Evolutionary conservation across 2,888 invertebrate species (phyloP), one percentile per base, ranked within the genome.

Genomic region (Desoria tigrina): DNA sequence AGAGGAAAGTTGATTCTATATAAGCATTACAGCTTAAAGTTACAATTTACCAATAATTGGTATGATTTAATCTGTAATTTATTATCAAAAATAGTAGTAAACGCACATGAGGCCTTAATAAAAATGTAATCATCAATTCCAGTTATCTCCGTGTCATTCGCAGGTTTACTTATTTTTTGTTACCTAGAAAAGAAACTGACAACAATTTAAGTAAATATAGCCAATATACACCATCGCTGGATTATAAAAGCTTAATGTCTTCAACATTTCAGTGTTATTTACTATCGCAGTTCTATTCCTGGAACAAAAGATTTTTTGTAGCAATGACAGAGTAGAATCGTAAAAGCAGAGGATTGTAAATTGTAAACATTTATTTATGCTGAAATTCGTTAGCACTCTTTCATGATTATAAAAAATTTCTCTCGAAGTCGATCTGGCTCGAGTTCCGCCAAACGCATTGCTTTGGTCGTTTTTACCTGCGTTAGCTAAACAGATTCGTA

Each of bases 151-250:
- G n/a, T n/a, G n/a, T n/a, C n/a, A n/a, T n/a, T n/a, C n/a, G n/a
- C n/a, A n/a, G n/a, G n/a, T n/a, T n/a, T n/a, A n/a, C n/a, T n/a
- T n/a, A n/a, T n/a, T n/a, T n/a, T n/a, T n/a, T n/a, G n/a, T n/a
- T n/a, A n/a, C n/a, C n/a, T n/a, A n/a, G n/a, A n/a, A n/a, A n/a
- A n/a, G n/a, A n/a, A n/a, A n/a, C n/a, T n/a, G n/a, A n/a, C n/a
- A n/a, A n/a, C n/a, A n/a, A n/a, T n/a, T n/a, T n/a, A 32, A 32
- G 32, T 51, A 26, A 51, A 65, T 72, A 73, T 9, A 73, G 60
- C 27, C 73, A n/a, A n/a, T 72, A 61, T 69, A 72, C 73, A 75
- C 72, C 21, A 75, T 49, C n/a, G 63, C 68, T 18, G 73, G 74
- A 59, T 73, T 68, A n/a, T 65, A 59, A 42, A 72, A 63, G 54